Base-by-base conservation (phyloP, 1,140 invertebrate species). In the Parasteatoda tepidariorum region DNA sequence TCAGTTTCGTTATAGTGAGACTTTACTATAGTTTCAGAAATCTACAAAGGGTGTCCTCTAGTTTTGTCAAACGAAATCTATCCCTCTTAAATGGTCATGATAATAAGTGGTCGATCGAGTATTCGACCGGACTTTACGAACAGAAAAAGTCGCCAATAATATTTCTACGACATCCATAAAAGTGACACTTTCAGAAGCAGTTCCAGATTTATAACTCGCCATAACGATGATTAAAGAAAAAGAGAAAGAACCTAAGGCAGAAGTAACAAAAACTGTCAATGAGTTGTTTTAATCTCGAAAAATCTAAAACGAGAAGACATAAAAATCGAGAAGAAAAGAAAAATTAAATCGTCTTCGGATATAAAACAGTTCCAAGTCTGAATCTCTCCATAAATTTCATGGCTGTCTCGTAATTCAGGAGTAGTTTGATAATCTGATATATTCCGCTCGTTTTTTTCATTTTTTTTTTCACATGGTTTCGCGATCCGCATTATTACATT, bases 321-420 rank as follows among this genome's bases (percentile, higher is more conserved):
- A 76, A 76, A 64, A 64, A n/a, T 6, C n/a, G n/a, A n/a, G 34
- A 79, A 68, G 54, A 15, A 62, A 62, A 57, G 33, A 55, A 9
- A 55, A 48, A 18, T 48, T 18, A 48, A 9, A 13, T 48, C 38
- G 13, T n/a, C 38, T 41, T 41, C 38, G 4, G 1, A 13, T 48
- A 1, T 48, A 48, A 18, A 2, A 48, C 38, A 48, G 38, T 48
- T 48, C 38, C 38, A 70, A 48, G 26, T n/a, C n/a, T n/a, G n/a
- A n/a, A n/a, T n/a, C 78, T 24, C 78, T 24, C 71, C 78, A 67
- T 82, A 82, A 82, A 82, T 70, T 82, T 82, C 57, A 71, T 33
- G 54, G 31, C 22, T 48, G 24, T 24, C 66, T 82, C 78, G 55
- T 82, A 82, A 70, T 28, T 71, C 66, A 41, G 3, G 28, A 9